A percentile compares a stretch with the other conserved stretches of the same genome.
These are phyloP conservation scores for Galerucella nymphaeae DNA, from an alignment of 2,888 invertebrate species.

Conservation along the genomic window DNA sequence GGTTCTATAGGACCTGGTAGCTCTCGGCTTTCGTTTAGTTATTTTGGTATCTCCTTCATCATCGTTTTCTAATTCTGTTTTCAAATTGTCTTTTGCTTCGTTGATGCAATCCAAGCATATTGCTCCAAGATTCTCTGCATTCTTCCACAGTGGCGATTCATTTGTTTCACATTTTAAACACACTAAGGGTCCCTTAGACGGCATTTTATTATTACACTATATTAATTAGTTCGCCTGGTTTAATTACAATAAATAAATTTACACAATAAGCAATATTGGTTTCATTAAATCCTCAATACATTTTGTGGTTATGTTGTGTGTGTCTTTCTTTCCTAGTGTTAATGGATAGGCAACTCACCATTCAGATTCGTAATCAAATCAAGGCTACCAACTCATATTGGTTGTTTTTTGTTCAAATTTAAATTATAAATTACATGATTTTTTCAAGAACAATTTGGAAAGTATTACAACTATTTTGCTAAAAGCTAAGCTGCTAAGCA, in stretches of 20 bases:
- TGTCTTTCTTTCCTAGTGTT: too few relatives aligned
- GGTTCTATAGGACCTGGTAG: constrained; percentile 67
- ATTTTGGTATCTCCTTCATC: constrained; percentile 66
- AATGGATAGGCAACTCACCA: too few relatives aligned
- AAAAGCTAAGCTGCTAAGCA: too few relatives aligned
- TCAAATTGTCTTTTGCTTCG: constrained; percentile 64
- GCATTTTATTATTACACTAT: constrained; percentile 57
- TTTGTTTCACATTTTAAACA: constrained; percentile 78
- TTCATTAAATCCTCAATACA: not conserved
- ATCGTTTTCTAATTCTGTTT: constrained; percentile 58
- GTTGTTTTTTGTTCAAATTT: too few relatives aligned
- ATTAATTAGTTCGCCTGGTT: not conserved
- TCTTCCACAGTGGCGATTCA: constrained; percentile 82
- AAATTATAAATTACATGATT: too few relatives aligned
- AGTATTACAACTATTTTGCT: too few relatives aligned
- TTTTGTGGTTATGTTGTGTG: too few relatives aligned
- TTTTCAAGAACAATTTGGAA: too few relatives aligned
- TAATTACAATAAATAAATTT: not conserved
- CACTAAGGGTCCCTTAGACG: constrained; percentile 71
- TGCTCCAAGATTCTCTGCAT: constrained; percentile 75
- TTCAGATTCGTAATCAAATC: too few relatives aligned
- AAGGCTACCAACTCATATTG: too few relatives aligned
- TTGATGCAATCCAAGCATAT: constrained; percentile 81
- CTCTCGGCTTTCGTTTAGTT: constrained; percentile 71
- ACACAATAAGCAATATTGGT: not conserved